Evolutionary conservation across 2,888 invertebrate genomes (phyloP).

Genomic region (Pristionchus fissidentatus): DNA sequence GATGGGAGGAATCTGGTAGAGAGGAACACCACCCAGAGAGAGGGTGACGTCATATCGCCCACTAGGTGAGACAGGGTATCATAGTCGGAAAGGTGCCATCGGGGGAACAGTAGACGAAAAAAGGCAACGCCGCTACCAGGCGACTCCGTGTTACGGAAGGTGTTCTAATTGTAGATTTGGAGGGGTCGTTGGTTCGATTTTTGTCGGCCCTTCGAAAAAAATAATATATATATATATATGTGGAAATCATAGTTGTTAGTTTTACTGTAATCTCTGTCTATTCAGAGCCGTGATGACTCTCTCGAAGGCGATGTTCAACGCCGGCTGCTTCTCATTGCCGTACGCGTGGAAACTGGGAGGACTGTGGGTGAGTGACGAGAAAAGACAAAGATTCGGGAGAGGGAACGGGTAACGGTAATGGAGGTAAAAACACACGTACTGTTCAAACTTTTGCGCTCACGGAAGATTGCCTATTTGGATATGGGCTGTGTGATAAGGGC

Average conservation of each 20-base stretch:
- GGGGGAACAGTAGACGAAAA: no score
- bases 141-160: not conserved
- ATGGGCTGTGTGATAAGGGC: not conserved
- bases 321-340: slow-evolving; percentile 75
- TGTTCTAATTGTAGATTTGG: not conserved
- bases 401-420: no score
- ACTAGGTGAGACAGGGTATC: slow-evolving; percentile 39
- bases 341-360: slow-evolving; percentile 75
- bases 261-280: not conserved
- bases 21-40: not conserved
- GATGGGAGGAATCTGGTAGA: slow-evolving; percentile 66
- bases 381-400: no score
- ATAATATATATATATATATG: not conserved
- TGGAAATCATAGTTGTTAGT: not conserved
- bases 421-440: no score
- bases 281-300: slow-evolving; percentile 76
- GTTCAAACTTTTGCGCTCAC: no score
- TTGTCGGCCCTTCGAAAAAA: no score
- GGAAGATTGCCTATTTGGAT: no score
- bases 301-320: slow-evolving; percentile 75
- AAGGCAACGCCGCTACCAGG: not conserved
- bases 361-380: slow-evolving; percentile 68
- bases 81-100: no score
- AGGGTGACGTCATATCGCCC: slow-evolving; percentile 48
- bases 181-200: no score